phyloP scores from a whole-genome alignment of 2,888 invertebrate genomes.

The Microplitis manilae region DNA sequence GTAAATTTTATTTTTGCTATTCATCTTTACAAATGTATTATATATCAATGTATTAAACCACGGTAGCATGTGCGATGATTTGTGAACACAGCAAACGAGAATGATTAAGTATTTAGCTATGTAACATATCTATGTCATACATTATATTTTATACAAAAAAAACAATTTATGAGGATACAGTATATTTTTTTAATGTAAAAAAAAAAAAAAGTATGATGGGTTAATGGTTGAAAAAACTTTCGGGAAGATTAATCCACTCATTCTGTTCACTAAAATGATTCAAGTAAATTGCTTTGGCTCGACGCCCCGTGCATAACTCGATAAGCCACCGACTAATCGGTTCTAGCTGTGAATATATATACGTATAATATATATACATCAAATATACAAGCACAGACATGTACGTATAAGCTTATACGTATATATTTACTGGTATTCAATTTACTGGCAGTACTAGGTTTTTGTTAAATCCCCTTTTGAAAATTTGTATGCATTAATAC shows the following conservation, averaged over 20 bases:
- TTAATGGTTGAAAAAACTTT: constrained; percentile 16
- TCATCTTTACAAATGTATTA: not conserved
- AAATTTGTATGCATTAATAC: not conserved
- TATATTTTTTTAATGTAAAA: not conserved
- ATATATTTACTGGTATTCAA: constrained; percentile 3
- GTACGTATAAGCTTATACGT: not conserved
- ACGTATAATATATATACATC: not conserved
- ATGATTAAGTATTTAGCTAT: constrained; percentile 34
- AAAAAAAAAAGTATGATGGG: not conserved
- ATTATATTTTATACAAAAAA: constrained; percentile 35
- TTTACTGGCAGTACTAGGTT: not conserved
- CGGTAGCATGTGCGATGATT: constrained; percentile 66
- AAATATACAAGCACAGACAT: constrained; percentile 3
- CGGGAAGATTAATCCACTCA: constrained; percentile 14
- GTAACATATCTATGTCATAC: constrained; percentile 35
- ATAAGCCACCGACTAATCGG: constrained; percentile 40
- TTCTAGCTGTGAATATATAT: not conserved
- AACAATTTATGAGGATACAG: constrained; percentile 4
- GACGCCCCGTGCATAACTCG: constrained; percentile 35
- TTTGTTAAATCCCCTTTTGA: constrained; percentile 10
- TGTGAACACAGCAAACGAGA: constrained; percentile 57
- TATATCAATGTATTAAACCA: constrained; percentile 52
- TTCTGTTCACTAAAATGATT: constrained; percentile 16
- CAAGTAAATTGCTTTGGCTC: constrained; percentile 33
- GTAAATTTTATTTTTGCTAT: not conserved